Conservation (phyloP, 2,888 invertebrate species). For the Gortyna flavago region DNA sequence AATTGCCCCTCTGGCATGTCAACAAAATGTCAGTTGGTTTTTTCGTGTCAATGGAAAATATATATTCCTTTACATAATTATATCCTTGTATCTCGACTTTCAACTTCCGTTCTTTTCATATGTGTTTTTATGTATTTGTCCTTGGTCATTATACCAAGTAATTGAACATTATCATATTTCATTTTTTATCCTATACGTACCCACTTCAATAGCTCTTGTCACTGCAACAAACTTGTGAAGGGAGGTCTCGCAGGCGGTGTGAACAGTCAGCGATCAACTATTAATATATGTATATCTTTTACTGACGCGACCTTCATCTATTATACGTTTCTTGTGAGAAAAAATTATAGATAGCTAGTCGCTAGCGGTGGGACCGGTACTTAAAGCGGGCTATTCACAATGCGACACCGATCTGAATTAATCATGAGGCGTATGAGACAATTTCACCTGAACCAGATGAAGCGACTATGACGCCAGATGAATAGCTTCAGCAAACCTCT, state of each 20-base stretch:
- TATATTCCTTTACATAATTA: too few species aligned
- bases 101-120: too few species aligned
- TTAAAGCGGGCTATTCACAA: constrained; percentile 27
- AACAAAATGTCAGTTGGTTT: too few species aligned
- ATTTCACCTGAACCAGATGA: constrained; percentile 60
- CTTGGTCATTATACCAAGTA: too few species aligned
- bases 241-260: background rate
- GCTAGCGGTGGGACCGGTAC: background rate
- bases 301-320: background rate
- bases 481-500: constrained; percentile 31
- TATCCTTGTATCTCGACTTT: too few species aligned
- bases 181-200: too few species aligned
- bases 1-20: too few species aligned
- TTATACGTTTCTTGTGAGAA: background rate
- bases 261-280: background rate
- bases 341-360: background rate
- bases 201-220: too few species aligned
- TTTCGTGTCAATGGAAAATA: too few species aligned
- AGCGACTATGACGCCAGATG: constrained; percentile 37
- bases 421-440: constrained; percentile 66
- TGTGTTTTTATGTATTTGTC: too few species aligned
- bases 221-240: background rate
- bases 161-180: too few species aligned
- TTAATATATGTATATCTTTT: background rate
- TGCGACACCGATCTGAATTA: constrained; percentile 62